These are phyloP conservation scores for Dendropsophus ebraccatus DNA, from an alignment of 2,113 vertebrate genomes.

Conservation along the genomic window DNA sequence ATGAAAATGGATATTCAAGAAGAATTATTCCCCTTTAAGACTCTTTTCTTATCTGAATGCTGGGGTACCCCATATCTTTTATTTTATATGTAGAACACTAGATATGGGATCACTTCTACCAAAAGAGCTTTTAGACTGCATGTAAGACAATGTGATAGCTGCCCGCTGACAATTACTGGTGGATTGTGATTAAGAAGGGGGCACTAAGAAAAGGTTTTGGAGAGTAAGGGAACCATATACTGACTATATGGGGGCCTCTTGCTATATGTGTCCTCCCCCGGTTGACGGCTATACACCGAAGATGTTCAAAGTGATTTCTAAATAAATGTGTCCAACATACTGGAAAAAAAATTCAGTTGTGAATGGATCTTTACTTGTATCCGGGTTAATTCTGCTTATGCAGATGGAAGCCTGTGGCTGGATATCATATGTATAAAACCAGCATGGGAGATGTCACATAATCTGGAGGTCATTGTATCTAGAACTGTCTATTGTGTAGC, in stretches of 20 bases:
- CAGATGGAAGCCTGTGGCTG: background rate
- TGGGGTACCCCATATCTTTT: too few relatives aligned
- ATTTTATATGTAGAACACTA: too few relatives aligned
- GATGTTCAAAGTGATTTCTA: background rate
- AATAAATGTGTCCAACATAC: background rate
- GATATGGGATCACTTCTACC: background rate
- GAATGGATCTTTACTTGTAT: background rate
- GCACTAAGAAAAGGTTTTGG: background rate
- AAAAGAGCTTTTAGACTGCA: background rate
- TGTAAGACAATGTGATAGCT: too few relatives aligned
- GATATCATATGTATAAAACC: background rate
- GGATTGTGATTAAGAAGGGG: background rate
- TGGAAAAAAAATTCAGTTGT: background rate
- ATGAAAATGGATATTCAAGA: too few relatives aligned
- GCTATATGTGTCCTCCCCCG: background rate
- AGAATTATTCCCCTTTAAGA: too few relatives aligned
- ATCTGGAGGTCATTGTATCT: conserved; percentile 20
- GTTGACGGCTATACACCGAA: background rate
- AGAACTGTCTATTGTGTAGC: background rate
- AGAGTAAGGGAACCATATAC: background rate
- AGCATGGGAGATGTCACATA: background rate
- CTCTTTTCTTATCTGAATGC: too few relatives aligned
- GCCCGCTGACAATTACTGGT: too few relatives aligned
- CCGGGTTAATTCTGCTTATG: background rate
- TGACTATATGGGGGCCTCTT: background rate